Evolutionary conservation across 2,113 vertebrate species (phyloP), one percentile per base, ranked within the genome.

Genomic region (Sus scrofa): DNA sequence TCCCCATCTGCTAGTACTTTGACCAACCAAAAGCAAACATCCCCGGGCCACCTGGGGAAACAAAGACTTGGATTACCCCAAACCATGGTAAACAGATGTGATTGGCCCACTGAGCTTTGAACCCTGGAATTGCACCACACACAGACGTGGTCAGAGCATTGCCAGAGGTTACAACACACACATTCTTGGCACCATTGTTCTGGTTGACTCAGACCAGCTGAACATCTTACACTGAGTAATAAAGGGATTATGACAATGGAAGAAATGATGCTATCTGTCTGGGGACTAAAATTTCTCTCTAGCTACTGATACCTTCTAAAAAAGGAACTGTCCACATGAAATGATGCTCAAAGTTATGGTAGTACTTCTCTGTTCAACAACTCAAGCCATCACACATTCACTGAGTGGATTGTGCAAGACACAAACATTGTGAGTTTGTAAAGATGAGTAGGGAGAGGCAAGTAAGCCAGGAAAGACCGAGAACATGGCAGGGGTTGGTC

Each of bases 141-240:
- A 94, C 94, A 97, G 93, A 97, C 84, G 60, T 20, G 30, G 34
- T 87, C 58, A n/a, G 54, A 83, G n/a, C n/a, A 39, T 70, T 93
- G 94, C 96, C 94, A 97, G 78, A 95, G 68, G 86, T 97, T 96
- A 93, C 94, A 93, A 91, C 97, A 96, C 86, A 92, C 86, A n/a
- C 91, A 97, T 97, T 97, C 93, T 96, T 97, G 96, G 94, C 94
- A 34, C 93, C 7, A 15, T n/a, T 75, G 67, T 75, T 58, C 82
- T 58, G 78, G 75, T 22, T 75, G 89, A 96, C 70, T 96, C 91
- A 94, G 95, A 71, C 6, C 74, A 79, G 83, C 58, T 62, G 93
- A 95, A 83, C 30, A 16, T 86, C 77, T 75, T 96, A 84, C 82
- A 58, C 3, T 15, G 39, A 86, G 52, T 52, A 71, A 58, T 93